Evolutionary conservation across 2,888 invertebrate genomes (phyloP), one percentile per base, ranked within the genome.

Genomic region (Clitarchus hookeri): DNA sequence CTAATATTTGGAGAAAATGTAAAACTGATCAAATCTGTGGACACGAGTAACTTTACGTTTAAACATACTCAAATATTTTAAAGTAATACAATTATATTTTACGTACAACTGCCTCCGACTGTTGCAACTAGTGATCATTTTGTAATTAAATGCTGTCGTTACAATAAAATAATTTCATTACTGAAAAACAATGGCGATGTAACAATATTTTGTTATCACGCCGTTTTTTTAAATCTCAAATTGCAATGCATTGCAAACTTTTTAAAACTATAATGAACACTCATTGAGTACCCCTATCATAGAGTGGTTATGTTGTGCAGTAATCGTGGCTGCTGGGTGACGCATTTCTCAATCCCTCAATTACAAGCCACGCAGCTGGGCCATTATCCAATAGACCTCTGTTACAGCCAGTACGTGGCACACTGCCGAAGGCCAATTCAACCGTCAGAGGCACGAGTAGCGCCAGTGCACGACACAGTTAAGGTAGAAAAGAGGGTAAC

Each of bases 311-410:
- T n/a, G 23, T 65, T 65, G 65, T 19, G 65, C 65, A 16, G 65
- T 65, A 65, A 65, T 65, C 65, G n/a, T 65, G 65, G 65, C 65
- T 65, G 65, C 65, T 65, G n/a, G 48, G 48, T 65, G 65, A 65
- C 65, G 65, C 65, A n/a, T n/a, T 65, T 65, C 65, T 65, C 65
- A 65, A 65, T 65, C 65, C 65, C 65, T 9, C 19, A 65, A 65
- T n/a, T 65, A 65, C 65, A 65, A 0, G 65, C 65, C n/a, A 65
- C 65, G 16, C 65, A 65, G 65, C 65, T 65, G 65, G 19, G 65
- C 65, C 65, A 65, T 65, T 65, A 65, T n/a, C 65, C n/a, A 65
- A 65, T 65, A 65, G 65, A 65, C 11, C 65, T 65, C 65, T 23
- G 65, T 65, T 65, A 65, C 65, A 19, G 65, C n/a, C 65, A 65